phyloP scores from a whole-genome alignment of 1,140 invertebrate species.

The Teleopsis dalmanni region DNA sequence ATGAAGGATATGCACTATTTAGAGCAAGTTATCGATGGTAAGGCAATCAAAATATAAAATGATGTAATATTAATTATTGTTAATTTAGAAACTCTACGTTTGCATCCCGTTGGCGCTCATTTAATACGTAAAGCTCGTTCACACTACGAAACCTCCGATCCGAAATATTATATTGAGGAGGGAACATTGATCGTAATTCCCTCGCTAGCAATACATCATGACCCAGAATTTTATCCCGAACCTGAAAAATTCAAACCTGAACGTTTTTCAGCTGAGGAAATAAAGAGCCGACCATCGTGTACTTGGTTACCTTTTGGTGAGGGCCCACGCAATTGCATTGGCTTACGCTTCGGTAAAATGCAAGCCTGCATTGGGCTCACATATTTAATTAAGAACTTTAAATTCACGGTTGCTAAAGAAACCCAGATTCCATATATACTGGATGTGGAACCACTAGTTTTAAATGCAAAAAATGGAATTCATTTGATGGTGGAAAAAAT shows the following conservation, averaged over 20 bases:
- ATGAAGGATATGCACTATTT: conserved; percentile 54
- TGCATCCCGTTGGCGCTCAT: conserved; percentile 47
- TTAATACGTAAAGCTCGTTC: conserved; percentile 44
- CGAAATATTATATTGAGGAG: conserved; percentile 35
- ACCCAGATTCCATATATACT: conserved; percentile 16
- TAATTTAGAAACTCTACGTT: conserved; percentile 46
- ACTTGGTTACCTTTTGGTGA: conserved; percentile 63
- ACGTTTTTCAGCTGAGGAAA: conserved; percentile 51
- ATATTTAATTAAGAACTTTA: conserved; percentile 24
- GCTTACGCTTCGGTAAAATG: conserved; percentile 34
- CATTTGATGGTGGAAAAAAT: conserved; percentile 7
- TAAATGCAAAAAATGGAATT: conserved; percentile 1
- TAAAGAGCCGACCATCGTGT: conserved; percentile 33
- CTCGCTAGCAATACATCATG: conserved; percentile 51
- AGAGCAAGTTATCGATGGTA: conserved; percentile 52
- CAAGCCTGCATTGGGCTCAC: conserved; percentile 27
- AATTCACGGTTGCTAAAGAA: conserved; percentile 30
- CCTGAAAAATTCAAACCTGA: conserved; percentile 60
- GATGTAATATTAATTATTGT: background rate
- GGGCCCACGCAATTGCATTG: conserved; percentile 58
- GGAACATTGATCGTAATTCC: conserved; percentile 39
- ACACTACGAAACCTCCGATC: conserved; percentile 44
- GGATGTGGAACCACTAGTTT: background rate
- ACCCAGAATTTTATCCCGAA: conserved; percentile 54
- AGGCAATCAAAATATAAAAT: background rate